Evolutionary conservation across 2,113 vertebrate species (phyloP), one percentile per base, ranked within the genome.

Genomic region (Epinephelus lanceolatus): DNA sequence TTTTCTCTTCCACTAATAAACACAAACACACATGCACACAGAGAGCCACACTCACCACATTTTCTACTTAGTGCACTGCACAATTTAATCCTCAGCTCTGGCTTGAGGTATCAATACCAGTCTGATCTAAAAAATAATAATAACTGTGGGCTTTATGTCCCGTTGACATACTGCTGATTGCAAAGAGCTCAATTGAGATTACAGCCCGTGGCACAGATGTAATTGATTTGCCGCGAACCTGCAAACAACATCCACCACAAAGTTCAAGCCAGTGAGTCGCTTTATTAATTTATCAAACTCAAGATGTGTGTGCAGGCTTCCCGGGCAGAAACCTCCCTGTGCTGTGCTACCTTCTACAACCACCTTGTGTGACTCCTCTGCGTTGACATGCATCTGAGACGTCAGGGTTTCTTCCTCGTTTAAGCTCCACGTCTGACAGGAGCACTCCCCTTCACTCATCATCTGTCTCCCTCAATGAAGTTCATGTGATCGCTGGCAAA

Each of bases 221-320:
- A 79, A 88, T 78, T 86, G 83, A 88, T 91, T 61, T 67, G 52
- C 76, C 2, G 17, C 19, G n/a, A n/a, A 65, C 59, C 83, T 49
- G 59, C 6, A 6, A 83, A 77, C 47, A 75, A 66, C 69, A 80
- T 23, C 78, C 60, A 62, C 33, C 52, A 25, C 51, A 51, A 60
- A 85, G 67, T 67, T 88, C 51, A 40, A 33, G 21, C 27, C 37
- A 18, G 62, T 17, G 56, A 55, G 21, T 56, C 10, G 10, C 4
- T 78, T 27, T 61, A 65, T 84, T 49, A 27, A 90, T 80, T 76
- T 13, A 78, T 88, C 65, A 79, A 73, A 70, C 33, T 69, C 53
- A 62, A 62, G 55, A 73, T 12, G 21, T 78, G 65, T 33, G 51
- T 63, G 71, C 71, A 69, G 42, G 15, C 51, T 40, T 65, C n/a